Base-by-base conservation (phyloP, 2,888 invertebrate species). In the Zelleria hepariella region DNA sequence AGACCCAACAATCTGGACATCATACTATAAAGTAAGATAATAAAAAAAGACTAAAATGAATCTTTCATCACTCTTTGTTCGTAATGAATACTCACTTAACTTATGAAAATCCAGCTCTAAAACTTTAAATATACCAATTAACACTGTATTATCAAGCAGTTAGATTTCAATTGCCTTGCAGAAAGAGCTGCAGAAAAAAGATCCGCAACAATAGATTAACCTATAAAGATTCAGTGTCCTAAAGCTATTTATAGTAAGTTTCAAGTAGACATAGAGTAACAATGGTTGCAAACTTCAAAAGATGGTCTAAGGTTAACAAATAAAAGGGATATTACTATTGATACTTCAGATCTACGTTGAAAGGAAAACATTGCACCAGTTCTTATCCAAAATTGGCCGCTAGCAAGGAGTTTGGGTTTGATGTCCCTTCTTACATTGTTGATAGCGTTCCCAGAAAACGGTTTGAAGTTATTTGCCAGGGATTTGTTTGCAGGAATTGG, bases 221-320 rank as follows among this genome's bases (percentile, higher is more conserved):
- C 73, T 74, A 66, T 69, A 68, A 68, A 65, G 66, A 68, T 75
- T 69, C 66, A 71, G 77, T 77, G 71, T 76, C 75, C 71, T 71
- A 68, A 6, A 65, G 75, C 78, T 81, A 83, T 82, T 81, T 78
- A 75, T 80, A 77, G 64, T 65, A 66, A 64, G 60, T 62, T 62
- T 67, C 65, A 64, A 72, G 66, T 64, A 64, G 32, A 15, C 15
- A 42, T 42, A 15, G 4, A 42, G 32, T 21, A 49, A 49, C 49
- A 49, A 42, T 42, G 32, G 32, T 42, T 42, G 15, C 32, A 42
- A 42, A 42, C 6, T 42, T 15, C 32, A 15, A 42, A 42, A 42
- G 32, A 42, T 10, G 32, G 10, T 42, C 32, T 15, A 15, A 15
- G 15, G 32, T 42, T 42, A 10, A 42, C 32, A 42, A 42, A 42